Evolutionary conservation across 2,888 invertebrate species (phyloP).

Genomic region (Sesia bembeciformis): DNA sequence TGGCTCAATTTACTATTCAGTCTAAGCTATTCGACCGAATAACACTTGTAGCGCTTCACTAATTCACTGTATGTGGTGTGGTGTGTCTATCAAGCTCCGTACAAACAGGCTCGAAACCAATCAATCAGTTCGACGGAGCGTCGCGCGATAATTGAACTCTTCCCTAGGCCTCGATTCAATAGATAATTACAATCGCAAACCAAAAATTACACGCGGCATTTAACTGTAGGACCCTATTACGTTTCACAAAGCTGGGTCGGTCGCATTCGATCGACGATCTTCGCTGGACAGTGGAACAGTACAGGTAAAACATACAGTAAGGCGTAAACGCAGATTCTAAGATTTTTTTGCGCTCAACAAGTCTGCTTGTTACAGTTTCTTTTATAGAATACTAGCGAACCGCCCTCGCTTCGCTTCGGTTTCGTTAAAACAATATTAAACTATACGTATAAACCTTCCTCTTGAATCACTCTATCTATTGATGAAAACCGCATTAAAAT

Average conservation of each 20-base stretch:
- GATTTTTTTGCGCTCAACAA: too few species aligned
- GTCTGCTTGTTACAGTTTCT: too few species aligned
- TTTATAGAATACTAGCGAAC: too few species aligned
- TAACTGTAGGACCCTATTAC: slow-evolving; percentile 64
- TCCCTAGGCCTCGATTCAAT: slow-evolving; percentile 58
- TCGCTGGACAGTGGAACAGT: slow-evolving; percentile 46
- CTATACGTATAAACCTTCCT: too few species aligned
- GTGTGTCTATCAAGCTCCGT: slow-evolving; percentile 50
- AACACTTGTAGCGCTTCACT: slow-evolving; percentile 32
- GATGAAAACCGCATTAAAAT: too few species aligned
- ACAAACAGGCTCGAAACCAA: slow-evolving; percentile 34
- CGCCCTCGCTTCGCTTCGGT: too few species aligned
- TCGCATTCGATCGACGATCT: slow-evolving; percentile 61
- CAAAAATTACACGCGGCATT: slow-evolving; percentile 70
- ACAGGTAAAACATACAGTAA: too few species aligned
- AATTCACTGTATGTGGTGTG: slow-evolving; percentile 41
- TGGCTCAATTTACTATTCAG: neutral
- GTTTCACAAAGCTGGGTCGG: slow-evolving; percentile 60
- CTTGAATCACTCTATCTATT: too few species aligned
- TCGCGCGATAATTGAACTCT: slow-evolving; percentile 67
- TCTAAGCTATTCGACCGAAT: neutral
- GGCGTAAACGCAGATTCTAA: too few species aligned
- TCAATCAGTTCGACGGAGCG: slow-evolving; percentile 62
- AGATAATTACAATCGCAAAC: slow-evolving; percentile 72
- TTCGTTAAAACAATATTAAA: too few species aligned